These are phyloP conservation scores for Apodemus agrarius DNA, from an alignment of 2,797 vertebrate species.

Conservation along the genomic window DNA sequence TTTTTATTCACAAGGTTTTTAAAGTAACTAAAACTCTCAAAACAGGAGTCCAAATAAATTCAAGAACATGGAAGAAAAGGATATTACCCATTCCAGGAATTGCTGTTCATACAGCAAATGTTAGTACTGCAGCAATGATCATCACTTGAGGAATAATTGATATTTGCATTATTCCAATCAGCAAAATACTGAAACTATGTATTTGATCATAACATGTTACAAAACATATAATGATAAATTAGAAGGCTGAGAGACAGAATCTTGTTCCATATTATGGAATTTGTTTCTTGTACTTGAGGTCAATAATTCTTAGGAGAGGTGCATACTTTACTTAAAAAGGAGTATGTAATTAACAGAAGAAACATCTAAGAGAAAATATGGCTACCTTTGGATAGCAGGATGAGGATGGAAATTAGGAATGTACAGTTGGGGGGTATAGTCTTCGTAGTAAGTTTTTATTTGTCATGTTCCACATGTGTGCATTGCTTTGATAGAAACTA, in stretches of 20 bases:
- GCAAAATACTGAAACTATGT: background rate
- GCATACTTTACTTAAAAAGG: background rate
- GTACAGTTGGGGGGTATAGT: background rate
- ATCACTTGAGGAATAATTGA: background rate
- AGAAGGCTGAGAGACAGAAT: background rate
- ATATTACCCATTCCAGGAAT: background rate
- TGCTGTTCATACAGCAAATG: background rate
- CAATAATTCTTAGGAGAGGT: background rate
- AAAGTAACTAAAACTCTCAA: background rate
- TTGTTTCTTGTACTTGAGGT: conserved; percentile 10
- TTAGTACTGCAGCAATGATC: background rate
- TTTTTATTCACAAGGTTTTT: background rate
- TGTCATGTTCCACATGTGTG: background rate
- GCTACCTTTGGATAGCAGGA: background rate
- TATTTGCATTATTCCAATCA: background rate
- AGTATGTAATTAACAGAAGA: background rate
- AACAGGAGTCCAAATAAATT: background rate
- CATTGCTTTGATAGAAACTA: conserved; percentile 1
- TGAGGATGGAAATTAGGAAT: background rate
- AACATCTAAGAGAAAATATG: background rate
- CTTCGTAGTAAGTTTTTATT: background rate
- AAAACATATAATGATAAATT: background rate
- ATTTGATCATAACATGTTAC: background rate
- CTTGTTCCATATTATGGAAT: background rate
- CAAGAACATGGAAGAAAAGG: background rate